Evolutionary conservation across 1,140 invertebrate genomes (phyloP).

Genomic region (Neodiprion virginianus): DNA sequence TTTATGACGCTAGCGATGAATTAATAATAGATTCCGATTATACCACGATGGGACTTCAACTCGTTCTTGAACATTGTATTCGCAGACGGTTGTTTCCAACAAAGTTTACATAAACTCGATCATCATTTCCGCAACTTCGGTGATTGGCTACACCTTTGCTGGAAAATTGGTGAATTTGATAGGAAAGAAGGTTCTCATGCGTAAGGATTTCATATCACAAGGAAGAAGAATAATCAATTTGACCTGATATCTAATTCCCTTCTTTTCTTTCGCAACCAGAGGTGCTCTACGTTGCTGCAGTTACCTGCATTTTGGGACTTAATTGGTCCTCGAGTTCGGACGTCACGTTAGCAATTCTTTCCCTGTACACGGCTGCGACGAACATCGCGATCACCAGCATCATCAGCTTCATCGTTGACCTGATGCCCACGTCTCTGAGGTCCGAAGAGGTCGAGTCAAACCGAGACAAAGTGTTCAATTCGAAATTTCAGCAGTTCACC

Average conservation of each 20-base stretch:
- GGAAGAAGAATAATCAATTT: slow-evolving; percentile 26
- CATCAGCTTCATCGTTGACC: slow-evolving; percentile 63
- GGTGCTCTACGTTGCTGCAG: slow-evolving; percentile 24
- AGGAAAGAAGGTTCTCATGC: slow-evolving; percentile 40
- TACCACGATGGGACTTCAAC: not conserved
- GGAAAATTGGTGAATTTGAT: slow-evolving; percentile 39
- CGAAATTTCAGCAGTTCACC: not conserved
- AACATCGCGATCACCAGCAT: slow-evolving; percentile 60
- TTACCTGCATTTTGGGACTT: slow-evolving; percentile 34
- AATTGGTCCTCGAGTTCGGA: slow-evolving; percentile 46
- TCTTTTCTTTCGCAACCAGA: not conserved
- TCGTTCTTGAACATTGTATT: slow-evolving; percentile 17
- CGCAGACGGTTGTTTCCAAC: slow-evolving; percentile 32
- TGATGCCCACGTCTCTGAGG: slow-evolving; percentile 67
- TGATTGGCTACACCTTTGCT: slow-evolving; percentile 33
- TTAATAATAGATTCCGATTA: not conserved
- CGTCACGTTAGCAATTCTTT: slow-evolving; percentile 57
- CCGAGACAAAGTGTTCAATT: too few species aligned
- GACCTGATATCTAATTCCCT: slow-evolving; percentile 36
- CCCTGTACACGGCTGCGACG: slow-evolving; percentile 62
- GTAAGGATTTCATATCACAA: slow-evolving; percentile 44
- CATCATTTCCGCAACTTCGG: slow-evolving; percentile 34
- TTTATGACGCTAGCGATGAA: not conserved
- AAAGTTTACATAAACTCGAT: slow-evolving; percentile 41
- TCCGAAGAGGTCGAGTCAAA: slow-evolving; percentile 33